A percentile compares a stretch with the other conserved stretches of the same genome.
Evolutionary conservation across 2,888 invertebrate species (phyloP).

Genomic region (Drosophila rubida): DNA sequence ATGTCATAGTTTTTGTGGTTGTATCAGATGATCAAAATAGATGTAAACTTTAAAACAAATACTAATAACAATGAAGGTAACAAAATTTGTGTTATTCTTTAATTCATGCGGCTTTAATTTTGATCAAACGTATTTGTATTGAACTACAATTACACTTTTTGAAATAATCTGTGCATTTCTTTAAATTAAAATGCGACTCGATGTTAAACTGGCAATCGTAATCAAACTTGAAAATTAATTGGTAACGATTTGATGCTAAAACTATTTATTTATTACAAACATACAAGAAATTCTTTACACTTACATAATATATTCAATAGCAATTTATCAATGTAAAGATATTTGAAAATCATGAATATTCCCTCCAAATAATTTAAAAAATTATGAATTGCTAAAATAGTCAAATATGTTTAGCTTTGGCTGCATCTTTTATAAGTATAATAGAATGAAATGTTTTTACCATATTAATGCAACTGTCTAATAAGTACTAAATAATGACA

Average conservation of each 20-base stretch:
- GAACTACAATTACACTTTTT: constrained; percentile 30
- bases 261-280: constrained; percentile 47
- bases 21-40: constrained; percentile 84
- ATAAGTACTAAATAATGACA: constrained; percentile 35
- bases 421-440: constrained; percentile 67
- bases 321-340: constrained; percentile 59
- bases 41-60: constrained; percentile 40
- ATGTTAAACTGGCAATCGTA: not conserved
- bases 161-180: constrained; percentile 44
- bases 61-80: constrained; percentile 15
- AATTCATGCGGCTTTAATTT: constrained; percentile 48
- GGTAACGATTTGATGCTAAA: constrained; percentile 1
- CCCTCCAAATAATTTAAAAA: constrained; percentile 84
- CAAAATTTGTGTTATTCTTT: constrained; percentile 56
- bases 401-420: constrained; percentile 53
- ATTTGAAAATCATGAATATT: constrained; percentile 82
- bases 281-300: constrained; percentile 55
- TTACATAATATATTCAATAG: constrained; percentile 44
- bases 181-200: constrained; percentile 37
- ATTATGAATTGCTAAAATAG: constrained; percentile 74
- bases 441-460: constrained; percentile 57
- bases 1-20: constrained; percentile 81
- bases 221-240: constrained; percentile 1
- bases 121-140: constrained; percentile 59
- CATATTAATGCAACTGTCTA: constrained; percentile 48